These are phyloP conservation scores for Lasioglossum morio DNA, from an alignment of 2,888 invertebrate genomes.

Conservation along the genomic window DNA sequence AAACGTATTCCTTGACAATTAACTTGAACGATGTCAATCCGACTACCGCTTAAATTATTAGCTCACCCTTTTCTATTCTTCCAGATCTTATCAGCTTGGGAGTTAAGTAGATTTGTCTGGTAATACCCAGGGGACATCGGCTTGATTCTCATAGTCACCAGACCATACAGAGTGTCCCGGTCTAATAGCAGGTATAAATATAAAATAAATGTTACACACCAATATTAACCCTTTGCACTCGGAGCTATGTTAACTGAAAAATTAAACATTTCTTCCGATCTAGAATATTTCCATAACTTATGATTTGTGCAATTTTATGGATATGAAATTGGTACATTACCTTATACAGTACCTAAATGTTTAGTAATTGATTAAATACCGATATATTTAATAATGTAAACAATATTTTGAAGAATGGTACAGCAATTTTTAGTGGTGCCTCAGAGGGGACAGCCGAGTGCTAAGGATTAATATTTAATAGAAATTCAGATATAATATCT, in stretches of 20 bases:
- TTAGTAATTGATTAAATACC: no score
- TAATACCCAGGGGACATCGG: background rate
- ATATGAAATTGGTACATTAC: no score
- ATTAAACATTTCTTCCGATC: no score
- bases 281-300: no score
- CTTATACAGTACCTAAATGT: no score
- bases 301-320: no score
- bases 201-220: background rate
- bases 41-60: background rate
- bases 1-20: background rate
- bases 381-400: no score
- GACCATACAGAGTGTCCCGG: background rate
- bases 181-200: background rate
- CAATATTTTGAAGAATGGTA: no score
- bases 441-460: no score
- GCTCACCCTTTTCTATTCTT: background rate
- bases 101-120: conserved; percentile 8
- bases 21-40: background rate
- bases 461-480: background rate
- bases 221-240: no score
- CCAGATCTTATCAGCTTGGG: conserved; percentile 8
- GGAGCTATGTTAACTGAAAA: no score
- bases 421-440: no score
- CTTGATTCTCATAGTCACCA: background rate
- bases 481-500: background rate